Conservation (phyloP, 2,113 vertebrate species). For the Dicentrarchus labrax region DNA sequence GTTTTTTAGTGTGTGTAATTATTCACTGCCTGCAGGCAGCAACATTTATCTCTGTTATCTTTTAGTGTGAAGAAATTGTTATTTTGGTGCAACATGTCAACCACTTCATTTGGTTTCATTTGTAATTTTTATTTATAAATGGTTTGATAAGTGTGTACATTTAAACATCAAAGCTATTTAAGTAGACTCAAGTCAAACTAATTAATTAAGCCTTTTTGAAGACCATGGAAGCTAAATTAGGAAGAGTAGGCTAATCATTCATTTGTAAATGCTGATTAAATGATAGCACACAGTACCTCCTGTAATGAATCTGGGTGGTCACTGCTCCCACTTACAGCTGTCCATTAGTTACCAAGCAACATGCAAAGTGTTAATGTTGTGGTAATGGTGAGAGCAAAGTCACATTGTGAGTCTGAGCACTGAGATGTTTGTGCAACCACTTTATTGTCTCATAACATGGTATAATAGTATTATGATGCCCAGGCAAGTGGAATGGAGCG, state of each 20-base stretch:
- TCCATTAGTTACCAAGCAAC: constrained; percentile 81
- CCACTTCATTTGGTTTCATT: not conserved
- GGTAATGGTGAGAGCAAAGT: constrained; percentile 27
- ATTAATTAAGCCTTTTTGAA: not conserved
- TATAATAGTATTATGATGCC: constrained; percentile 45
- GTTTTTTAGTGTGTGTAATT: constrained; percentile 59
- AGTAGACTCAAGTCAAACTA: not conserved
- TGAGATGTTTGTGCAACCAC: constrained; percentile 46
- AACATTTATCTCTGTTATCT: constrained; percentile 40
- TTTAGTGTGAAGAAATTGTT: not conserved
- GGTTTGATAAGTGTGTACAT: not conserved
- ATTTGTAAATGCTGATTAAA: constrained; percentile 19
- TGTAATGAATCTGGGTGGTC: constrained; percentile 39
- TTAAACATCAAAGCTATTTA: not conserved
- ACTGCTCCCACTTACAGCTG: constrained; percentile 32
- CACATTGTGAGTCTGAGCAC: constrained; percentile 23
- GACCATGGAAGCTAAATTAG: constrained; percentile 18
- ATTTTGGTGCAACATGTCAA: not conserved
- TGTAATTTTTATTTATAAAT: not conserved
- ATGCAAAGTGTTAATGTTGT: constrained; percentile 33
- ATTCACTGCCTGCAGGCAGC: constrained; percentile 59
- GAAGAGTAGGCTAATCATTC: not conserved
- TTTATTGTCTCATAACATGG: constrained; percentile 45
- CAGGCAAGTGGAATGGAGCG: constrained; percentile 77
- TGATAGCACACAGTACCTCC: constrained; percentile 2